Percentiles rank a stretch among this genome's conserved stretches.
Evolutionary conservation across 2,797 vertebrate species (phyloP).

Genomic region (Chloroceryle amazona): DNA sequence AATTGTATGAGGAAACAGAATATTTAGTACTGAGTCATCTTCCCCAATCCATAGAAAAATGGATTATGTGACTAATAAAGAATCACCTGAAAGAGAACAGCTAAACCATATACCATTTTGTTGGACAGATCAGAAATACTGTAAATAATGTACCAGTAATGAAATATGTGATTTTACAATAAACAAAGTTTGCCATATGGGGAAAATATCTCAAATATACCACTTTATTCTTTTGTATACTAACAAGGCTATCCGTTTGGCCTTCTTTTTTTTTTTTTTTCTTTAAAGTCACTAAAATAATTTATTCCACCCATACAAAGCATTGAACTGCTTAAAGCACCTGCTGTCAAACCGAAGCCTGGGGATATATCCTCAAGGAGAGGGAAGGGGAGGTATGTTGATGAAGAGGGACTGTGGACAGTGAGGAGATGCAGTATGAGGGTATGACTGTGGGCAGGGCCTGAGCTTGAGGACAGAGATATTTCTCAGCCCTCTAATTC

Average conservation of each 20-base stretch:
- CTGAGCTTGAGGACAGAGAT: background rate
- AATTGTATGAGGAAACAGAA: conserved; percentile 30
- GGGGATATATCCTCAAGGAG: background rate
- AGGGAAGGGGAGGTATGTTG: background rate
- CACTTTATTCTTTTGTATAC: background rate
- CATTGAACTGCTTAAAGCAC: background rate
- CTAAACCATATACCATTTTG: conserved; percentile 35
- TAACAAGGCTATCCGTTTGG: background rate
- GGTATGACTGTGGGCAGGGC: background rate
- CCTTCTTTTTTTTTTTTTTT: background rate
- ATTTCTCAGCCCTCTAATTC: background rate
- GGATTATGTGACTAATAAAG: conserved; percentile 54
- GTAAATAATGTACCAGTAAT: conserved; percentile 11
- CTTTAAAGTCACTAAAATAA: background rate
- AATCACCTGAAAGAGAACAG: conserved; percentile 46
- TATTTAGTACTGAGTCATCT: conserved; percentile 62
- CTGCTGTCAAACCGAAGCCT: background rate
- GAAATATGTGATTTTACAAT: conserved; percentile 3
- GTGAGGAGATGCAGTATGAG: background rate
- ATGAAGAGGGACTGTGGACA: background rate
- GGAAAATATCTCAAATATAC: background rate
- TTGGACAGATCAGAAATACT: conserved; percentile 2
- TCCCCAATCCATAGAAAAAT: conserved; percentile 49
- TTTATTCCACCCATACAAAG: background rate
- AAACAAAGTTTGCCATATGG: background rate